Conservation (phyloP, 23 tunicate genomes). For the Halocynthia aurantium region DNA sequence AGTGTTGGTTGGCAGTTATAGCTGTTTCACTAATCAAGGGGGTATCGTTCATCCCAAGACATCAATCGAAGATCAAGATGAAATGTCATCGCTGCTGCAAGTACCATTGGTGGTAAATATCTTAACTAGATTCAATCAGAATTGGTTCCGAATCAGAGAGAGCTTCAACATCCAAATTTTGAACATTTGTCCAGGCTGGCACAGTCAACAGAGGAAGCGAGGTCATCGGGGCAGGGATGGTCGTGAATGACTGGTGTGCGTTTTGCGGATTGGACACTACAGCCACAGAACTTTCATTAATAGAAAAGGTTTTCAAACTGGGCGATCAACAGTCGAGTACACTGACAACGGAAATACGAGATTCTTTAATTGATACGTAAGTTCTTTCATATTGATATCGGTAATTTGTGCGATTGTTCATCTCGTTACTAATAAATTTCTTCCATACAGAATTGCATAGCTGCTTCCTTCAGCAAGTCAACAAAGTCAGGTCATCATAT, state of each 20-base stretch:
- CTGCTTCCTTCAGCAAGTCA: too few species aligned
- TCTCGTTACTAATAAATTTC: too few species aligned
- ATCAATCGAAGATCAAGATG: constrained; percentile 89
- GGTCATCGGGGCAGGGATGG: constrained; percentile 97
- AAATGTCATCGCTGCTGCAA: constrained; percentile 88
- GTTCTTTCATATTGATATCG: too few species aligned
- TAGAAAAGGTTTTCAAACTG: constrained; percentile 88
- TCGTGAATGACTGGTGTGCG: constrained; percentile 99
- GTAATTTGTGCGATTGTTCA: too few species aligned
- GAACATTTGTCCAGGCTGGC: constrained; percentile 30
- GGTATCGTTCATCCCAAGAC: constrained; percentile 99
- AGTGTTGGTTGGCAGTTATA: constrained; percentile 94
- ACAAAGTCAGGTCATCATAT: too few species aligned
- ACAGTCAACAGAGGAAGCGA: constrained; percentile 98
- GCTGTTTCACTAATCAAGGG: constrained; percentile 89
- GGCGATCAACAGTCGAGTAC: constrained; percentile 61
- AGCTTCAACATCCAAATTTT: too few species aligned
- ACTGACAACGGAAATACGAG: constrained; percentile 75
- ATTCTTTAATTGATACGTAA: constrained; percentile 74
- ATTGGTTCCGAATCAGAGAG: too few species aligned
- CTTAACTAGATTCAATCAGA: too few species aligned
- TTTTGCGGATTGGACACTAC: constrained; percentile 98
- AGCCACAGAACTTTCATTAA: constrained; percentile 83
- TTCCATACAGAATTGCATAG: too few species aligned
- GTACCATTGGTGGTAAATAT: constrained; percentile 63